phyloP scores from a whole-genome alignment of 2,797 vertebrate genomes.

The Syncerus caffer region DNA sequence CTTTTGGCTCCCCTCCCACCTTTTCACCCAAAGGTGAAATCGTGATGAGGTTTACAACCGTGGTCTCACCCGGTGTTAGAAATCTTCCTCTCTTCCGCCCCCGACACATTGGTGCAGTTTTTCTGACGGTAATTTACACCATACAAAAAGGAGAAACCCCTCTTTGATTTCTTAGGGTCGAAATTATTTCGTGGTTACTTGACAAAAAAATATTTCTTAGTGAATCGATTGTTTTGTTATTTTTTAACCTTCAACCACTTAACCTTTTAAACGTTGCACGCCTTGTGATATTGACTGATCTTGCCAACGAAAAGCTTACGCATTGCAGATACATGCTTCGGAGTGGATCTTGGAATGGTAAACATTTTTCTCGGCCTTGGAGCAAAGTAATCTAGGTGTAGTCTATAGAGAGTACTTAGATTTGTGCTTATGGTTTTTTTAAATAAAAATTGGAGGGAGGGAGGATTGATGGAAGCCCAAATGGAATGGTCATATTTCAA shows the following conservation, averaged over 20 bases:
- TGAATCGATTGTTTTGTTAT: background rate
- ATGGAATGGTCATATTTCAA: background rate
- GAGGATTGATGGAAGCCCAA: background rate
- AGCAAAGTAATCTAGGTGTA: background rate
- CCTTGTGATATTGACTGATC: conserved; percentile 68
- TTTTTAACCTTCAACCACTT: background rate
- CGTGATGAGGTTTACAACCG: background rate
- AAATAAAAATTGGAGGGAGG: background rate
- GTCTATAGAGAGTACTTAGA: background rate
- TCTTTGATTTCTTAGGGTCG: background rate
- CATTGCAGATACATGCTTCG: conserved; percentile 81
- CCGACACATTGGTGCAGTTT: background rate
- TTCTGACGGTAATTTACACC: background rate
- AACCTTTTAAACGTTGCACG: conserved; percentile 13
- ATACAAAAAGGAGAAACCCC: background rate
- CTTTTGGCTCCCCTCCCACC: conserved; percentile 52
- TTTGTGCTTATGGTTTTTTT: background rate
- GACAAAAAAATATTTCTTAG: background rate
- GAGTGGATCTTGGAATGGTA: conserved; percentile 55
- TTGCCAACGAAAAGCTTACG: conserved; percentile 75
- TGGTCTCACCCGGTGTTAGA: background rate
- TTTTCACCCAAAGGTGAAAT: conserved; percentile 9
- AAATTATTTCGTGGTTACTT: background rate
- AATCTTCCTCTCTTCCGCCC: background rate
- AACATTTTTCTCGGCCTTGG: conserved; percentile 69